These are phyloP conservation scores for Pediacus dermestoides DNA, from an alignment of 2,888 invertebrate genomes.

Conservation along the genomic window DNA sequence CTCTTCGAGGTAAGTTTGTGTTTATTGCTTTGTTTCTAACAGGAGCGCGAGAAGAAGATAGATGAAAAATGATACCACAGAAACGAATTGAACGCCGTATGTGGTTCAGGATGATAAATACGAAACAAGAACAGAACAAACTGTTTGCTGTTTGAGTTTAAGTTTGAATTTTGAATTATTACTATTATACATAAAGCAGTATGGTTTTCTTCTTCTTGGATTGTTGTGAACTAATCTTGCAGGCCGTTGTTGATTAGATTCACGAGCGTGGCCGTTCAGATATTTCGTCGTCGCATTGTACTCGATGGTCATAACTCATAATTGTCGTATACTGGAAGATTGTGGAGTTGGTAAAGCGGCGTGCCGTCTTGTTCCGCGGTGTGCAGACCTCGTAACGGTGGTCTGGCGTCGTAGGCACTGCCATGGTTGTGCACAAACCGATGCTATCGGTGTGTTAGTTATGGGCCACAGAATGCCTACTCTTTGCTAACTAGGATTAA, in stretches of 20 bases:
- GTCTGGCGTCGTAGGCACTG: slow-evolving; percentile 31
- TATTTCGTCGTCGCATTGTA: slow-evolving; percentile 4
- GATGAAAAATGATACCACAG: too few relatives aligned
- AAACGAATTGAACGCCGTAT: too few relatives aligned
- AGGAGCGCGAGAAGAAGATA: too few relatives aligned
- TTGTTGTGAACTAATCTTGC: too few relatives aligned
- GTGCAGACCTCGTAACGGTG: slow-evolving; percentile 33
- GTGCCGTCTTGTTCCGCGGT: slow-evolving; percentile 23
- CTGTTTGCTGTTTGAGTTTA: too few relatives aligned
- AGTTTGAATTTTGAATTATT: too few relatives aligned
- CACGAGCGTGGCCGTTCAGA: slow-evolving; percentile 3
- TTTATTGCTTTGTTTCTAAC: not conserved
- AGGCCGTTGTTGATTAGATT: too few relatives aligned
- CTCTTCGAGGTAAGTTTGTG: slow-evolving; percentile 73
- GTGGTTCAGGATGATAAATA: too few relatives aligned
- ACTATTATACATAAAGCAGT: too few relatives aligned
- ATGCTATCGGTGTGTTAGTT: slow-evolving; percentile 46
- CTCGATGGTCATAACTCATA: slow-evolving; percentile 3
- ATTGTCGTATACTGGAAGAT: not conserved
- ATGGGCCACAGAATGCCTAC: slow-evolving; percentile 46
- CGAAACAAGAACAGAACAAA: too few relatives aligned
- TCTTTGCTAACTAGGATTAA: slow-evolving; percentile 46
- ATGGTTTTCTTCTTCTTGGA: too few relatives aligned
- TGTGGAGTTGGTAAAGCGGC: slow-evolving; percentile 5
- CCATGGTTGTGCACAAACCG: slow-evolving; percentile 34